A percentile compares a stretch with the other conserved stretches of the same genome.
Conservation (phyloP, 2,888 invertebrate genomes). For the Hydrotaea cyrtoneurina region DNA sequence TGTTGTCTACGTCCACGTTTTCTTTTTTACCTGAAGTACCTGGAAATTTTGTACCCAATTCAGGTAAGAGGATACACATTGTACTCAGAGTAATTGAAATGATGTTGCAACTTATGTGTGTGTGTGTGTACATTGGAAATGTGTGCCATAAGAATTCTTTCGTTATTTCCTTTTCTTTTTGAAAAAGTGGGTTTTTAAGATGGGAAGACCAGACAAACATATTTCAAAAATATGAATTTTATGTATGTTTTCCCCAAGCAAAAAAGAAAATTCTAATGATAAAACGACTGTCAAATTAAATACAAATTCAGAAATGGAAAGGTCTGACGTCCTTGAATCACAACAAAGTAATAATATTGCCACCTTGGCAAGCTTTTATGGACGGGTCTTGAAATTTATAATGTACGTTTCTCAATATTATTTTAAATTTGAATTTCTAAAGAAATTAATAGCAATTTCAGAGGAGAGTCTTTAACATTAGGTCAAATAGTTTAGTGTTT, state of each 20-base stretch:
- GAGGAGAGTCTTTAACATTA: no score
- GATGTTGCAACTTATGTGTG: conserved; percentile 12
- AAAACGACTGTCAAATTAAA: conserved; percentile 34
- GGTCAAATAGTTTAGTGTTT: no score
- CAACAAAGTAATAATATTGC: no score
- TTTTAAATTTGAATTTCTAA: no score
- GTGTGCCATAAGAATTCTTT: conserved; percentile 55
- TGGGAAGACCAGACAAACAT: conserved; percentile 72
- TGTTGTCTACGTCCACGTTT: conserved; percentile 3
- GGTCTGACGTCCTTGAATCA: no score
- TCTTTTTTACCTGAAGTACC: conserved; percentile 72
- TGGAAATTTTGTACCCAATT: conserved; percentile 65
- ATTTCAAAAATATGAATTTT: conserved; percentile 27
- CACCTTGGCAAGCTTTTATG: no score
- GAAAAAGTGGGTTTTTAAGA: conserved; percentile 56
- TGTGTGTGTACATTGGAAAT: conserved; percentile 48
- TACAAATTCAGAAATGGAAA: not conserved
- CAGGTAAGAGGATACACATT: conserved; percentile 50
- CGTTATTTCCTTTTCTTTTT: conserved; percentile 60
- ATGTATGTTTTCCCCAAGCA: not conserved
- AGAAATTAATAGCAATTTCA: no score
- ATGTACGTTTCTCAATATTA: no score
- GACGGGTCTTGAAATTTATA: no score
- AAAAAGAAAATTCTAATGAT: not conserved
- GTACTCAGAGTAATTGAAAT: not conserved